These are phyloP conservation scores for Leucophenga montana DNA, from an alignment of 2,888 invertebrate genomes.

Conservation along the genomic window DNA sequence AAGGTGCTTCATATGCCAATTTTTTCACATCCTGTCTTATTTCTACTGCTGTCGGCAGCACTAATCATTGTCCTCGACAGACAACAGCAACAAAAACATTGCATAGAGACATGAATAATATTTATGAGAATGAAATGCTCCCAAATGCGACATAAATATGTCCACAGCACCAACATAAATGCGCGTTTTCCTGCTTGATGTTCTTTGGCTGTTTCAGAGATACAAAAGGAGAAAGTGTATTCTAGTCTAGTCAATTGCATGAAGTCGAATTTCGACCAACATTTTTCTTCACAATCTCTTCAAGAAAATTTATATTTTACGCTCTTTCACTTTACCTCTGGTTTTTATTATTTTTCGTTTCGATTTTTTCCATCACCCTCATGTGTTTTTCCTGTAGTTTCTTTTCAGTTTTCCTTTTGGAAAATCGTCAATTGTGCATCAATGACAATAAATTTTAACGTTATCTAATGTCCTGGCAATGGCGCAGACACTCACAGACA, in stretches of 20 bases:
- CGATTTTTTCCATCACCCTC: background rate
- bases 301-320: constrained; percentile 9
- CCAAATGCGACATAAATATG: constrained; percentile 72
- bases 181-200: background rate
- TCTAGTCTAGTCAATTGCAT: too few species aligned
- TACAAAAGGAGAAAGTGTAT: too few species aligned
- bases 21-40: background rate
- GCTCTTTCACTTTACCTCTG: constrained; percentile 1
- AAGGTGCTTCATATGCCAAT: too few species aligned
- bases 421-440: constrained; percentile 54
- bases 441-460: constrained; percentile 55
- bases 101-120: constrained; percentile 64
- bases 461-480: constrained; percentile 55
- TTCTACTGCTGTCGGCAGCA: background rate
- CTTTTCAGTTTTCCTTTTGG: background rate
- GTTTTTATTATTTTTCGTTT: background rate
- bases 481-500: constrained; percentile 8
- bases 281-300: background rate
- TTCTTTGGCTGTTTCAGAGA: too few species aligned
- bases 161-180: constrained; percentile 69
- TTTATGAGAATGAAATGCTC: constrained; percentile 72
- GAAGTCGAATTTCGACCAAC: too few species aligned
- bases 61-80: too few species aligned
- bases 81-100: too few species aligned
- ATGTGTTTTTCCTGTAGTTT: background rate